A percentile compares a stretch with the other conserved stretches of the same genome.
Evolutionary conservation across 35 echinoderm and acorn worm genomes (phyloP).

Genomic region (Diadema setosum): DNA sequence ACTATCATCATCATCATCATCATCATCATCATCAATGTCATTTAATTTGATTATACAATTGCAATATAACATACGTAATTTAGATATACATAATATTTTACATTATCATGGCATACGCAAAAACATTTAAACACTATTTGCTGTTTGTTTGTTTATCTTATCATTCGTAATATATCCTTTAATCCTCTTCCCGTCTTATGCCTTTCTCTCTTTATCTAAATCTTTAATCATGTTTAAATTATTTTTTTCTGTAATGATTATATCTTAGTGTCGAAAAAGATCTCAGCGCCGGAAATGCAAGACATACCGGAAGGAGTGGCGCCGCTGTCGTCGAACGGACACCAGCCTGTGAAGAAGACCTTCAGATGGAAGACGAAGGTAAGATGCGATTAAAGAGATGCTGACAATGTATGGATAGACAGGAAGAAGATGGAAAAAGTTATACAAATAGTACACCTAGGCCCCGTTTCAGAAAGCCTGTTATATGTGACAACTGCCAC

Average conservation of each 20-base stretch:
- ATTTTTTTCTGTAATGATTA: background rate
- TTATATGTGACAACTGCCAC: no score
- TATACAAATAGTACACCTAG: no score
- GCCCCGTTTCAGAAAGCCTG: no score
- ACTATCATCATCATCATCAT: no score
- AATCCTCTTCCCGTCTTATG: background rate
- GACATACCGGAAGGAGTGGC: background rate
- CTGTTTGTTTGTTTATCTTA: no score
- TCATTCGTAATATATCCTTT: no score
- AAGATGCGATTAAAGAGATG: no score
- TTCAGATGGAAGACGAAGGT: background rate
- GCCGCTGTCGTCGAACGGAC: background rate
- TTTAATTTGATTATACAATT: background rate
- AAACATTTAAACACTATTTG: no score
- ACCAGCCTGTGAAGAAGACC: background rate
- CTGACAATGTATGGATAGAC: no score
- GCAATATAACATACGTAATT: background rate
- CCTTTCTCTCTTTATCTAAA: background rate
- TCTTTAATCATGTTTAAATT: background rate
- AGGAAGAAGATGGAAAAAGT: no score
- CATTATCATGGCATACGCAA: no score
- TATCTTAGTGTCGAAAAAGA: background rate
- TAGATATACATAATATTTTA: no score
- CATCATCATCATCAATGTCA: background rate
- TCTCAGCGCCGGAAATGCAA: slow-evolving; percentile 8